A percentile compares a stretch with the other conserved stretches of the same genome.
Evolutionary conservation across 1,140 invertebrate species (phyloP).

Genomic region (Andrena cerasifolii): DNA sequence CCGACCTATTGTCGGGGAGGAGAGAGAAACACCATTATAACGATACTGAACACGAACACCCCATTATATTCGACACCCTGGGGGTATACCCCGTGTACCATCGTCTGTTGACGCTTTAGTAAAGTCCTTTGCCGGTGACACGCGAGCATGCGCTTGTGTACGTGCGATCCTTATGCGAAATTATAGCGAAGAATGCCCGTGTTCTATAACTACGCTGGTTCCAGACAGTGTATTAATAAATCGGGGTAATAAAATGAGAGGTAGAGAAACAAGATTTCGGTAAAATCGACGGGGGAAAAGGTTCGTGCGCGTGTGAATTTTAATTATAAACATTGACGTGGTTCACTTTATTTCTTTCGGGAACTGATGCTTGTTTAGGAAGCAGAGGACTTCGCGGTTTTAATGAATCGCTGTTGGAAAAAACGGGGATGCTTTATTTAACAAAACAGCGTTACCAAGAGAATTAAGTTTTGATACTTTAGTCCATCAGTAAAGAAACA

Average conservation of each 20-base stretch:
- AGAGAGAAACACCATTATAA: slow-evolving; percentile 56
- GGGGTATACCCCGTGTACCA: slow-evolving; percentile 32
- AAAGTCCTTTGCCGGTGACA: slow-evolving; percentile 16
- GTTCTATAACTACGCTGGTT: too few species aligned
- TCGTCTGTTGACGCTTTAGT: slow-evolving; percentile 55
- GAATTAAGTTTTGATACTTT: too few species aligned
- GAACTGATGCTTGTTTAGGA: too few species aligned
- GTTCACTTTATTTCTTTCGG: too few species aligned
- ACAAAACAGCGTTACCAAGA: too few species aligned
- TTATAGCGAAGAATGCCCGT: background rate
- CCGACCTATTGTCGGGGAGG: slow-evolving; percentile 52
- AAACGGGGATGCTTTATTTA: too few species aligned
- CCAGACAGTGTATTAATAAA: background rate
- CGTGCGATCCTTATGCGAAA: background rate
- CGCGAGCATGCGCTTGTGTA: background rate
- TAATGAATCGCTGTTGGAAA: too few species aligned
- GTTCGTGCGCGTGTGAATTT: too few species aligned
- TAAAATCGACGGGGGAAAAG: too few species aligned
- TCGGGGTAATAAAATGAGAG: background rate
- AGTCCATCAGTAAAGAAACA: too few species aligned
- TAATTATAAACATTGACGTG: too few species aligned
- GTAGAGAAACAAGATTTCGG: background rate
- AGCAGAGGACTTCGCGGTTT: too few species aligned
- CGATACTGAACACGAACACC: slow-evolving; percentile 49
- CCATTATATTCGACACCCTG: slow-evolving; percentile 58